Evolutionary conservation across 2,797 vertebrate genomes (phyloP).

Genomic region (Picus viridis): DNA sequence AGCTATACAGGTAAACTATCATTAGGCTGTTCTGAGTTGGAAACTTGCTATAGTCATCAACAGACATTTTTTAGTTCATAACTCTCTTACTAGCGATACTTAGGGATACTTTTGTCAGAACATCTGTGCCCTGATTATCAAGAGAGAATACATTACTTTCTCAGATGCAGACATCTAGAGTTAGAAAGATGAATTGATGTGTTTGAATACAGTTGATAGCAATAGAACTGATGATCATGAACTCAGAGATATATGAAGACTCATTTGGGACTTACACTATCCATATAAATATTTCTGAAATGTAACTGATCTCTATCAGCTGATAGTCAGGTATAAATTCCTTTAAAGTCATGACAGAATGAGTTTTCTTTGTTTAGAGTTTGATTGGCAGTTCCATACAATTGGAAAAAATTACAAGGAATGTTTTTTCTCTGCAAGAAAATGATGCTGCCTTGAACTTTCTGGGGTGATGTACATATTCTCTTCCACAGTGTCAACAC

Average conservation of each 20-base stretch:
- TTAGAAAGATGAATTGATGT: neutral
- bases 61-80: neutral
- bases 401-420: neutral
- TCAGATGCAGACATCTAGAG: neutral
- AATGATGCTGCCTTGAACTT: neutral
- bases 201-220: neutral
- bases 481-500: neutral
- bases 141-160: neutral
- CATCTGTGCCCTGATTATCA: neutral
- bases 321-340: neutral
- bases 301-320: neutral
- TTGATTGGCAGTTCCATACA: neutral
- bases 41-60: neutral
- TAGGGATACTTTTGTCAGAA: neutral
- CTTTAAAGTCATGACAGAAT: neutral
- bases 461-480: neutral
- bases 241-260: neutral
- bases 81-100: neutral
- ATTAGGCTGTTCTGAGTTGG: neutral
- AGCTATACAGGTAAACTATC: neutral
- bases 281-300: neutral
- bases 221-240: neutral
- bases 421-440: neutral
- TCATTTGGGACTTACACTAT: neutral
- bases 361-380: neutral